Percentiles rank a stretch among this genome's conserved stretches.
Evolutionary conservation across 2,113 vertebrate genomes (phyloP).

Genomic region (Phoenicopterus ruber): DNA sequence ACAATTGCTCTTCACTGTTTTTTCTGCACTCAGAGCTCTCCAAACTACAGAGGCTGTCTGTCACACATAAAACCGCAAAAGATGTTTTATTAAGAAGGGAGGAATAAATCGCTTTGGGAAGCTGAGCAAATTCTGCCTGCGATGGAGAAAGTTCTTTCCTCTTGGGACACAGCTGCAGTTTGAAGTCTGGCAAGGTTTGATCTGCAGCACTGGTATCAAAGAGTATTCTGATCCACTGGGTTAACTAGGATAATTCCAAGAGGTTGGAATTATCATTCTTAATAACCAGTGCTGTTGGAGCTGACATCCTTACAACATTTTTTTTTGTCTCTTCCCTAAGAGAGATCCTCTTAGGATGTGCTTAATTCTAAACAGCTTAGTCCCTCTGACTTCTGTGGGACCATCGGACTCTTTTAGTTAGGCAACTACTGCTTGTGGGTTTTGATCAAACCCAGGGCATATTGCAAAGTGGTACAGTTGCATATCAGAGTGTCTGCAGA

Average conservation of each 20-base stretch:
- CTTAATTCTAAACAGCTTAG: background rate
- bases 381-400: background rate
- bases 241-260: background rate
- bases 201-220: background rate
- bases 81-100: background rate
- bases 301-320: background rate
- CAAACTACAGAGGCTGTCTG: background rate
- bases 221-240: background rate
- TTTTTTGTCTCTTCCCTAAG: background rate
- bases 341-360: background rate
- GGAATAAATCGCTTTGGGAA: background rate
- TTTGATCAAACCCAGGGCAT: background rate
- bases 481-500: background rate
- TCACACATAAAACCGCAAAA: background rate
- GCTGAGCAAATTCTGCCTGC: background rate
- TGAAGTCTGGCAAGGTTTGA: constrained; percentile 10
- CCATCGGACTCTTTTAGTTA: background rate
- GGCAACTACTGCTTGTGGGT: background rate
- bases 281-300: background rate
- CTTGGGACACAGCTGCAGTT: background rate
- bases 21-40: background rate
- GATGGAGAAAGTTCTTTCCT: background rate
- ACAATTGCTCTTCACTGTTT: background rate
- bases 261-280: background rate
- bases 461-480: background rate